phyloP scores from a whole-genome alignment of 2,888 invertebrate species.

The Agrotis segetum region DNA sequence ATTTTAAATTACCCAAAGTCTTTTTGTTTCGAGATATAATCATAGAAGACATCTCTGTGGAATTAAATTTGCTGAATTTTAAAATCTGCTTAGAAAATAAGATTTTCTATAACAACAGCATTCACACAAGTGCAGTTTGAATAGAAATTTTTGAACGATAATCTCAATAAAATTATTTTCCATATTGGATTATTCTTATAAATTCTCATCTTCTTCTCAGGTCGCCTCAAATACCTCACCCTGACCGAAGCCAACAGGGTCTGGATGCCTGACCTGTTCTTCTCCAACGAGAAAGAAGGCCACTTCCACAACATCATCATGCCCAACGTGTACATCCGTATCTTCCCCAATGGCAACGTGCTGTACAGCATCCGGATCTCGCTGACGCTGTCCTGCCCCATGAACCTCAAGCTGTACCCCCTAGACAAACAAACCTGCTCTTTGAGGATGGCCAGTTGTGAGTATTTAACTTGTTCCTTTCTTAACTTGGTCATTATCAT shows the following conservation, averaged over 20 bases:
- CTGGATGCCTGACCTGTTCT: constrained; percentile 99
- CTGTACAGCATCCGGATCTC: constrained; percentile 99
- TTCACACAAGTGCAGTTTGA: background rate
- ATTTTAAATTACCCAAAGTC: background rate
- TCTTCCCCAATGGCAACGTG: constrained; percentile 98
- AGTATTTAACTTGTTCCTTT: constrained; percentile 87
- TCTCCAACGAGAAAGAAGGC: constrained; percentile 99
- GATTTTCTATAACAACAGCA: background rate
- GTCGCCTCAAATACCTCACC: constrained; percentile 97
- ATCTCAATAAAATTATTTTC: background rate
- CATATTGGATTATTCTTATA: background rate
- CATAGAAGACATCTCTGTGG: background rate
- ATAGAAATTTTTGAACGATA: background rate
- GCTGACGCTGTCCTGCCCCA: constrained; percentile 98
- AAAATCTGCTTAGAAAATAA: background rate
- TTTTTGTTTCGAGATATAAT: background rate
- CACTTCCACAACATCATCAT: constrained; percentile 99
- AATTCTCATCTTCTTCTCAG: constrained; percentile 79
- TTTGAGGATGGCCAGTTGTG: constrained; percentile 98
- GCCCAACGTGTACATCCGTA: constrained; percentile 99
- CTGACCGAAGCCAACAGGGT: constrained; percentile 98
- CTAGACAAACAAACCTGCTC: constrained; percentile 98
- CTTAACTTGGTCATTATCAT: background rate
- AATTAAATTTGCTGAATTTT: background rate
- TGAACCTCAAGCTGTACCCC: constrained; percentile 99